These are phyloP conservation scores for Ypsolopha scabrella DNA, from an alignment of 2,888 invertebrate species.

Conservation along the genomic window DNA sequence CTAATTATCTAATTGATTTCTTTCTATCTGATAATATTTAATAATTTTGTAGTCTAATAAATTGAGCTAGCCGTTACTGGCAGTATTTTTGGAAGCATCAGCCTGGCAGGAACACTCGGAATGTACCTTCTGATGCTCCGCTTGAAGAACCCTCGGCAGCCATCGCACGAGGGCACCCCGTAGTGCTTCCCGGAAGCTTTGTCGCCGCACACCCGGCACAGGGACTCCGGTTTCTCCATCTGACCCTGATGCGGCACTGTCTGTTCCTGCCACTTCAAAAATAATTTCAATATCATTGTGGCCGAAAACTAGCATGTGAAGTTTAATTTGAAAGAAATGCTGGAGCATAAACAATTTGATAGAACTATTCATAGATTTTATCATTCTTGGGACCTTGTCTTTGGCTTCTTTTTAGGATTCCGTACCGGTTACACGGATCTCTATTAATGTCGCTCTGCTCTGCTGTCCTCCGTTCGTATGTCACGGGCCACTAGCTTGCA, in stretches of 20 bases:
- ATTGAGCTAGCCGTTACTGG: background rate
- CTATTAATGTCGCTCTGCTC: too few relatives aligned
- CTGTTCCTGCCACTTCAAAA: too few relatives aligned
- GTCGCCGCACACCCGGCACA: conserved; percentile 92
- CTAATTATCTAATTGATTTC: too few relatives aligned
- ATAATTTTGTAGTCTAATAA: too few relatives aligned
- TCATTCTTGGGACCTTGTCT: too few relatives aligned
- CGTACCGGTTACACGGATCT: too few relatives aligned
- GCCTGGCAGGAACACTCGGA: background rate
- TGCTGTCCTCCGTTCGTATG: too few relatives aligned
- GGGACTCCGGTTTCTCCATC: conserved; percentile 63
- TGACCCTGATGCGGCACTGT: background rate
- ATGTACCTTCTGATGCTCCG: conserved; percentile 86
- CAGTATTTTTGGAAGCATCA: background rate
- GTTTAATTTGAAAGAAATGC: conserved; percentile 16
- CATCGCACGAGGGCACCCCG: conserved; percentile 77
- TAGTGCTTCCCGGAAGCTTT: conserved; percentile 76
- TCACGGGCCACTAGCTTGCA: too few relatives aligned
- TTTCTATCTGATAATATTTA: too few relatives aligned
- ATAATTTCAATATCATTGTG: too few relatives aligned
- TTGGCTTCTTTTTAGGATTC: too few relatives aligned
- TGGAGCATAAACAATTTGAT: conserved; percentile 25
- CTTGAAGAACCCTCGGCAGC: conserved; percentile 95
- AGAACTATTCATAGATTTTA: too few relatives aligned
- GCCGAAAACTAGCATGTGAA: conserved; percentile 18